Percentiles rank a stretch among this genome's conserved stretches.
These are phyloP conservation scores for Ephestia elutella DNA, from an alignment of 1,140 invertebrate genomes.

Conservation along the genomic window DNA sequence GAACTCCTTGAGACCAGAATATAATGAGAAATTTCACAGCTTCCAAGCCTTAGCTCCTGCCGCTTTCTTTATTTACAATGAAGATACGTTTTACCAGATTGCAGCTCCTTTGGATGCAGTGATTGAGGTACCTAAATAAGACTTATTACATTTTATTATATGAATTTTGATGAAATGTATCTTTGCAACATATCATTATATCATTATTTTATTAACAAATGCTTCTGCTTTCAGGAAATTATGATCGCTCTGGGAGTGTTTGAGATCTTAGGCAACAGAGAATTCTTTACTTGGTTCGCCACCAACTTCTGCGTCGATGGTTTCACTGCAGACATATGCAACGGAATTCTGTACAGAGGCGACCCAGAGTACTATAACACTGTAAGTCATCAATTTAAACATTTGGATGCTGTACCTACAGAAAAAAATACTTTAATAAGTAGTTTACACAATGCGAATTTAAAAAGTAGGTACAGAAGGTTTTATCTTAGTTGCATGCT, in stretches of 20 bases:
- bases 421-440: too few relatives aligned
- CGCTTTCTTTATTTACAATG: constrained; percentile 23
- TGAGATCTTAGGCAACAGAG: constrained; percentile 16
- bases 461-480: too few relatives aligned
- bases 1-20: constrained; percentile 75
- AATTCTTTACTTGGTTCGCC: constrained; percentile 18
- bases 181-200: too few relatives aligned
- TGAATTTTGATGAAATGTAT: too few relatives aligned
- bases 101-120: constrained; percentile 18
- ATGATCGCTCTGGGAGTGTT: constrained; percentile 15
- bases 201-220: too few relatives aligned
- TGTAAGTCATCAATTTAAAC: constrained; percentile 7
- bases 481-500: too few relatives aligned
- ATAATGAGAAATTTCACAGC: constrained; percentile 68
- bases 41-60: constrained; percentile 35
- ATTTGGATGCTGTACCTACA: too few relatives aligned
- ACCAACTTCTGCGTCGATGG: constrained; percentile 13
- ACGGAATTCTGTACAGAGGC: neutral
- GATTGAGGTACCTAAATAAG: constrained; percentile 15
- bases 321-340: constrained; percentile 11
- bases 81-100: constrained; percentile 6
- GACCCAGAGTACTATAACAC: constrained; percentile 13
- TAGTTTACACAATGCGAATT: too few relatives aligned
- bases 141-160: too few relatives aligned
- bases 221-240: neutral